Conservation (phyloP, 2,113 vertebrate species). For the Neodontobutis hainanensis region DNA sequence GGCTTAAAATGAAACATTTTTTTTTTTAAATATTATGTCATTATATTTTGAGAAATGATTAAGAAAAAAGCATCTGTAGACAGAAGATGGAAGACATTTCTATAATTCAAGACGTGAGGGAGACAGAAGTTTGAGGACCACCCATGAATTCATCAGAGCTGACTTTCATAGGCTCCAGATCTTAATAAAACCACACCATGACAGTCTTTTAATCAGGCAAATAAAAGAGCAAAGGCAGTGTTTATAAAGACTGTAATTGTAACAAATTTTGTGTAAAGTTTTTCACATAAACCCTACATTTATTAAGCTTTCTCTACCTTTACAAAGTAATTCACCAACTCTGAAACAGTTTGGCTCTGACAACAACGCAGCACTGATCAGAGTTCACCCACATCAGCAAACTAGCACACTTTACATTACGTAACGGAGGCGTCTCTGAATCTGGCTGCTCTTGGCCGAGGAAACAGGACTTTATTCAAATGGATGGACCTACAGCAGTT, state of each 20-base stretch:
- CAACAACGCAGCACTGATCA: conserved; percentile 9
- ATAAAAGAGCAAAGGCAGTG: conserved; percentile 20
- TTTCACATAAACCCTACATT: too few relatives aligned
- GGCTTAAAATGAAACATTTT: too few relatives aligned
- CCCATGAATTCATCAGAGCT: conserved; percentile 42
- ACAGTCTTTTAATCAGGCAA: conserved; percentile 29
- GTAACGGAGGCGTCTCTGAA: conserved; percentile 32
- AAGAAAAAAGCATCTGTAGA: too few relatives aligned
- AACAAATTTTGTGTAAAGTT: not conserved
- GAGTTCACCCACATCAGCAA: conserved; percentile 30
- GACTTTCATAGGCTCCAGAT: conserved; percentile 50
- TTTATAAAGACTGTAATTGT: conserved; percentile 10
- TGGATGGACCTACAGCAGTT: conserved; percentile 41
- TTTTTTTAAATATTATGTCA: too few relatives aligned
- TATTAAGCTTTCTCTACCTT: too few relatives aligned
- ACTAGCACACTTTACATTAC: conserved; percentile 12
- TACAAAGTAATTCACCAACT: not conserved
- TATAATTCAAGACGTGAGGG: not conserved
- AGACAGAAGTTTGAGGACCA: conserved; percentile 41
- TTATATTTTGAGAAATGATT: too few relatives aligned
- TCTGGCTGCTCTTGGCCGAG: conserved; percentile 32
- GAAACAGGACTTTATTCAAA: conserved; percentile 25
- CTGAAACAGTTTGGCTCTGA: conserved; percentile 12
- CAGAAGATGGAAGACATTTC: too few relatives aligned
- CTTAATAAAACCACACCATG: conserved; percentile 24